Evolutionary conservation across 35 echinoderm and acorn worm species (phyloP).

Genomic region (Heliocidaris tuberculata): DNA sequence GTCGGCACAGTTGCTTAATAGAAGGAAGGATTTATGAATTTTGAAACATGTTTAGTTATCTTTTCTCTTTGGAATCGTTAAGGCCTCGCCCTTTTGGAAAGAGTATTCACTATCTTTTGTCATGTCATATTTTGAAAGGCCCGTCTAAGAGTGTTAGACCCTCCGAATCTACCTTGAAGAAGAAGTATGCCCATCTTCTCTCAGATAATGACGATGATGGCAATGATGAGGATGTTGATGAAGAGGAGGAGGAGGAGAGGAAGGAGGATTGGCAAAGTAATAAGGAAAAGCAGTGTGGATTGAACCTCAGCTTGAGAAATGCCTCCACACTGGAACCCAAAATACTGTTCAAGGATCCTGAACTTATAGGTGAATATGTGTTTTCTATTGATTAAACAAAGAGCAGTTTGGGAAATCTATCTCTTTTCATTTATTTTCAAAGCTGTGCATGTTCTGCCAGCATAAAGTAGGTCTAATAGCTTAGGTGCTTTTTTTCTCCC

Average conservation of each 20-base stretch:
- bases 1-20: too few species aligned
- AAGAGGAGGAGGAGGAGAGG: background rate
- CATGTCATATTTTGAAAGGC: background rate
- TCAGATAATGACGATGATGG: background rate
- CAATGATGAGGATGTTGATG: background rate
- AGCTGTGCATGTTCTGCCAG: background rate
- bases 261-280: background rate
- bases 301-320: background rate
- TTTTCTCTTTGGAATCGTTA: too few species aligned
- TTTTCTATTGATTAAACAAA: background rate
- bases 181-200: background rate
- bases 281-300: background rate
- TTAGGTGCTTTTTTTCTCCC: too few species aligned
- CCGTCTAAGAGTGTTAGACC: background rate
- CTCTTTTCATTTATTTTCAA: background rate
- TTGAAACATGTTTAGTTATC: too few species aligned
- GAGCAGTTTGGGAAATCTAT: too few species aligned
- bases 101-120: background rate
- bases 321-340: background rate
- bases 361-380: background rate
- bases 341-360: background rate
- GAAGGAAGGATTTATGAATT: too few species aligned
- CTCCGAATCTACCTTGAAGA: slow-evolving; percentile 2
- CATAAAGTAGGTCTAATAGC: background rate
- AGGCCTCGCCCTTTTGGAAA: background rate